Percentiles rank a stretch among this genome's conserved stretches.
Conservation (phyloP, 2,113 vertebrate genomes). For the Oriolus oriolus region DNA sequence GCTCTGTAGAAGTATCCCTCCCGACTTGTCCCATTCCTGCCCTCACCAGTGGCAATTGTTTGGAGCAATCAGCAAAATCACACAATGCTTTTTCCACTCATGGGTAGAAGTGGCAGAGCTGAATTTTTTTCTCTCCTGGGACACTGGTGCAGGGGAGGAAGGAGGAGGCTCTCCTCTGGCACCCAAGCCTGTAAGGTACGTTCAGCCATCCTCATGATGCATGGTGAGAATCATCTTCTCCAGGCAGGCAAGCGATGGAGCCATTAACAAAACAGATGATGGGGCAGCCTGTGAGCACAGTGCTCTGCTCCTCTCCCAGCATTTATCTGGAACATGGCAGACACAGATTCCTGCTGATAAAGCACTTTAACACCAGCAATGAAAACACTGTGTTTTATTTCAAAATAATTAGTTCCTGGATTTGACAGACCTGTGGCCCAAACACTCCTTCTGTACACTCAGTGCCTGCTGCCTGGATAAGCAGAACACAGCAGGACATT, state of each 20-base stretch:
- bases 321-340: constrained; percentile 28
- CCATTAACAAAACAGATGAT: constrained; percentile 9
- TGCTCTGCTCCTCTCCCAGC: not conserved
- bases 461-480: not conserved
- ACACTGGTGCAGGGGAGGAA: not conserved
- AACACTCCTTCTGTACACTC: not conserved
- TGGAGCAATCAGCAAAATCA: not conserved
- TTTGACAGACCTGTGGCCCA: not conserved
- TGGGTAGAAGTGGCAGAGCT: not conserved
- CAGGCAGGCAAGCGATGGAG: not conserved
- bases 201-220: not conserved
- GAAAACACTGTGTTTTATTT: not conserved
- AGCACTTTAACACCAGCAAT: not conserved
- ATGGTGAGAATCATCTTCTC: not conserved
- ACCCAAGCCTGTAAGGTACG: not conserved
- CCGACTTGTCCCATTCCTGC: not conserved
- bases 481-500: not conserved
- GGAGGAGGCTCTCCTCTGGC: not conserved
- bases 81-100: not conserved
- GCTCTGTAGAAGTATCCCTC: not conserved
- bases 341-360: constrained; percentile 21
- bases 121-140: not conserved
- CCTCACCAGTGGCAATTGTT: rapidly evolving
- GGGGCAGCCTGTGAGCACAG: rapidly evolving
- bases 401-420: not conserved